Base-by-base conservation (phyloP, 2,113 vertebrate species). In the Blennius ocellaris region DNA sequence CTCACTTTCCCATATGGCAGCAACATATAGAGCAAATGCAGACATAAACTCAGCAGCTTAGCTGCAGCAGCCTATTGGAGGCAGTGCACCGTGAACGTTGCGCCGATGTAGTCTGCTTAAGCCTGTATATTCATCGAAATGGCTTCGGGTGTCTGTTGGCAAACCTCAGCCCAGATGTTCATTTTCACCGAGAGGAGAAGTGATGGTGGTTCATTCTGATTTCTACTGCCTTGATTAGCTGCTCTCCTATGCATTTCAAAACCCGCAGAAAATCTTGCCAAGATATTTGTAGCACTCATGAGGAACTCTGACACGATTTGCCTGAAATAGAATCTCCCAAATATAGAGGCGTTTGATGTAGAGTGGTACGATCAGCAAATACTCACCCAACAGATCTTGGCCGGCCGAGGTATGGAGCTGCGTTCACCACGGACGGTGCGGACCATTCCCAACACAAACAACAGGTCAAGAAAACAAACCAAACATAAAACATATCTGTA, bases 401-500 rank as follows among this genome's bases (percentile, higher is more conserved):
- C 49, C 14, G 12, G 79, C 70, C 64, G 39, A 40, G 11, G 54
- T 7, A 30, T 7, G 8, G 66, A 43, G 16, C 49, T 68, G 63
- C 52, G 41, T 78, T 40, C 62, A 39, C 62, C 85, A 55, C 73
- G 72, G 72, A 69, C 73, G 81, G 73, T 39, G 77, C 79, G 84
- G 83, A 87, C 54, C 37, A 39, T 74, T 88, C 78, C 62, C 69
- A 40, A 90, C 68, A 85, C 87, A 78, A 90, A 87, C 82, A 73
- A 87, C 62, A 78, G 78, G 82, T 80, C 45, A 75, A 53, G 86
- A 84, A 65, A 11, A 52, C 83, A 86, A 84, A 69, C 57, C 17
- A 65, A 82, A 86, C 84, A 87, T 77, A 87, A 81, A 75, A 80
- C 83, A 86, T 78, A 82, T 86, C 93, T 94, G 91, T 92, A 93